These are phyloP conservation scores for Gorsachius magnificus DNA, from an alignment of 2,797 vertebrate species.

Conservation along the genomic window DNA sequence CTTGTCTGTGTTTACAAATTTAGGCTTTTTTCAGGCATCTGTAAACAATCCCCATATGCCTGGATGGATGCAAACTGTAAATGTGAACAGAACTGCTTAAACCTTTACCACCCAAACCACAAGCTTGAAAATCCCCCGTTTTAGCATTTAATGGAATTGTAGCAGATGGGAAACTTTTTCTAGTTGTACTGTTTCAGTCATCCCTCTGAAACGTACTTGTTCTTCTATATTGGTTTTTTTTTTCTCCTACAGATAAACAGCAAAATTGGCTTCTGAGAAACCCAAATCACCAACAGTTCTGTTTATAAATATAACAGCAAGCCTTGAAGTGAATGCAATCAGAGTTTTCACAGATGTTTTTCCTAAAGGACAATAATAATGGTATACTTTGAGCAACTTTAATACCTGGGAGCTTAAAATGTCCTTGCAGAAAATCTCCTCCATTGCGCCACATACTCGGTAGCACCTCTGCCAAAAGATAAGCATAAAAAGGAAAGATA, in stretches of 20 bases:
- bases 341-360: slow-evolving; percentile 52
- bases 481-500: background rate
- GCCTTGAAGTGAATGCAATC: slow-evolving; percentile 17
- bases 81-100: slow-evolving; percentile 23
- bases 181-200: background rate
- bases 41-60: background rate
- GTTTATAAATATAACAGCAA: slow-evolving; percentile 29
- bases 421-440: slow-evolving; percentile 52
- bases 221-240: background rate
- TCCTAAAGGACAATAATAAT: slow-evolving; percentile 60
- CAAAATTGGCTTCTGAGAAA: slow-evolving; percentile 43
- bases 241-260: slow-evolving; percentile 25
- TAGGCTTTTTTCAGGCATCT: slow-evolving; percentile 1
- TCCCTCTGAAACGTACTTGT: slow-evolving; percentile 24
- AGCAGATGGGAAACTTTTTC: slow-evolving; percentile 31
- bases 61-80: background rate
- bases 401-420: slow-evolving; percentile 50
- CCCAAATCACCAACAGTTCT: slow-evolving; percentile 20
- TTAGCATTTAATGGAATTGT: slow-evolving; percentile 7
- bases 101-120: slow-evolving; percentile 10
- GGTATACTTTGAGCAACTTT: slow-evolving; percentile 23
- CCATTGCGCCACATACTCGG: background rate
- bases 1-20: background rate
- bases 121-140: slow-evolving; percentile 40
- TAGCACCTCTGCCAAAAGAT: slow-evolving; percentile 27